Evolutionary conservation across 2,113 vertebrate species (phyloP).

Genomic region (Cololabis saira): DNA sequence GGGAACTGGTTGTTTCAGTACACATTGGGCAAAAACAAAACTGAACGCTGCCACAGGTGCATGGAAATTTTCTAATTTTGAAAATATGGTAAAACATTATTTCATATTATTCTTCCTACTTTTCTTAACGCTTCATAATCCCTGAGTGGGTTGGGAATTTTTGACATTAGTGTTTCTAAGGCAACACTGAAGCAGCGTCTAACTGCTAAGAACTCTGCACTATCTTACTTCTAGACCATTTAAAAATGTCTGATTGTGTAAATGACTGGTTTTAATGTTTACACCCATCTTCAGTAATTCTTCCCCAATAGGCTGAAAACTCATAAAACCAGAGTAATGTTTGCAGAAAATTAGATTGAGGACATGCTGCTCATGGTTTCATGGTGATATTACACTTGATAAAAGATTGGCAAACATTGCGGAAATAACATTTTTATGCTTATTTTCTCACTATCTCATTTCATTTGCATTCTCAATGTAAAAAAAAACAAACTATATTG

Average conservation of each 20-base stretch:
- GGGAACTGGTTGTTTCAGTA: background rate
- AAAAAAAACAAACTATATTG: background rate
- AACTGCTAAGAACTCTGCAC: conserved; percentile 18
- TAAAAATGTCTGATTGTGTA: conserved; percentile 31
- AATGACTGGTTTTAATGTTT: conserved; percentile 31
- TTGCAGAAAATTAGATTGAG: conserved; percentile 54
- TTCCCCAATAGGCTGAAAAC: conserved; percentile 35
- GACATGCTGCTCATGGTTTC: conserved; percentile 35
- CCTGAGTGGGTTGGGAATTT: no score
- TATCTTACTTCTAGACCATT: conserved; percentile 48
- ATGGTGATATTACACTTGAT: conserved; percentile 8
- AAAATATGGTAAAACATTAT: no score
- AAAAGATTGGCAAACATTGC: conserved; percentile 2
- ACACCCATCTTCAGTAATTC: conserved; percentile 38
- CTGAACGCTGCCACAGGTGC: background rate
- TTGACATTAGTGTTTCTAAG: no score
- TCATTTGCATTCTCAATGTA: conserved; percentile 1
- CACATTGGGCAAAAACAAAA: background rate
- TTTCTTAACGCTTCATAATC: no score
- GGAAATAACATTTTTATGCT: background rate
- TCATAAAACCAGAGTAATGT: conserved; percentile 37
- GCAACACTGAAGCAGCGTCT: conserved; percentile 7
- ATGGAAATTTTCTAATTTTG: background rate
- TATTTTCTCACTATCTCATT: background rate
- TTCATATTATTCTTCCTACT: no score